Evolutionary conservation across 2,888 invertebrate genomes (phyloP).

Genomic region (Plagiodera versicolora): DNA sequence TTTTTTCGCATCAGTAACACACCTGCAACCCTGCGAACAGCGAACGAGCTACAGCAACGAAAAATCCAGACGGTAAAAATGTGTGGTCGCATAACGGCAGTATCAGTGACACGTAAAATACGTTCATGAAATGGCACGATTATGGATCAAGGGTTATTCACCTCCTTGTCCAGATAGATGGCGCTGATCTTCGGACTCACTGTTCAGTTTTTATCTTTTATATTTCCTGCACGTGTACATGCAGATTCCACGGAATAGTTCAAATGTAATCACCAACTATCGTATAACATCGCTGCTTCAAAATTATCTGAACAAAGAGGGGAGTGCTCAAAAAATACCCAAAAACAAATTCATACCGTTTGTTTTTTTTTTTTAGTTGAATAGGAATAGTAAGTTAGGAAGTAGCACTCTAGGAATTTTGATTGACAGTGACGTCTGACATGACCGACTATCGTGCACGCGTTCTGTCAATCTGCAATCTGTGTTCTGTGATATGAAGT

Average conservation of each 20-base stretch:
- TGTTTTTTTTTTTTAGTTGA: too few relatives aligned
- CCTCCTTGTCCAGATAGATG: constrained; percentile 18
- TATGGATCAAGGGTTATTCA: constrained; percentile 31
- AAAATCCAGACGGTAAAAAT: too few relatives aligned
- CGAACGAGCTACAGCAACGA: too few relatives aligned
- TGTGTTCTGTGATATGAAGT: constrained; percentile 50
- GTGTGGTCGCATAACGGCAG: constrained; percentile 26
- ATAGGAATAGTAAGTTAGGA: too few relatives aligned
- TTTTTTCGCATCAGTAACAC: too few relatives aligned
- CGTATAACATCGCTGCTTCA: too few relatives aligned
- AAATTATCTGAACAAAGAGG: too few relatives aligned
- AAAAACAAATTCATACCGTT: too few relatives aligned
- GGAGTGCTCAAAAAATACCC: too few relatives aligned
- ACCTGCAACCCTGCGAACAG: too few relatives aligned
- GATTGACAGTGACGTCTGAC: constrained; percentile 10
- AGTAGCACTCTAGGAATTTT: too few relatives aligned
- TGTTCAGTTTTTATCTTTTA: not conserved
- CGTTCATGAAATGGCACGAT: constrained; percentile 35
- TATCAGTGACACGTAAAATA: constrained; percentile 15
- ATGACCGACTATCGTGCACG: constrained; percentile 34
- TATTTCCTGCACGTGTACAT: not conserved
- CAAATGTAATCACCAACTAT: too few relatives aligned
- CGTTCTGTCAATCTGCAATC: constrained; percentile 41
- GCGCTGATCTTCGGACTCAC: not conserved
- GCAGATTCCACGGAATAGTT: not conserved